phyloP scores from a whole-genome alignment of 2,888 invertebrate genomes.

The Eledona agricola region DNA sequence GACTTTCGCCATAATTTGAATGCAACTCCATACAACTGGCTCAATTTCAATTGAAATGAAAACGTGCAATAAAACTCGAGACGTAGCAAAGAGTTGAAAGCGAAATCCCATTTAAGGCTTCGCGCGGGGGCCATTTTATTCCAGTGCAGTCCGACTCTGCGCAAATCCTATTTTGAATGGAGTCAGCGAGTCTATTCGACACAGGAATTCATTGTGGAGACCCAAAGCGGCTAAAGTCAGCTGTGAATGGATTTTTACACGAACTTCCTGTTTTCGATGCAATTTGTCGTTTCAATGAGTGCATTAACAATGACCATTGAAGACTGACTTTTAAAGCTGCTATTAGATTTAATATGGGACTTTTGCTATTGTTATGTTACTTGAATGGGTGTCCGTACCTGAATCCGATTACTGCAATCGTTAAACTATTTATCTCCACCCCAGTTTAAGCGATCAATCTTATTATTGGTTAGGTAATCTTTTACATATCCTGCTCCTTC shows the following conservation, averaged over 20 bases:
- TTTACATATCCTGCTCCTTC: slow-evolving; percentile 46
- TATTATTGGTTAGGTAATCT: slow-evolving; percentile 38
- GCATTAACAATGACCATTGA: slow-evolving; percentile 60
- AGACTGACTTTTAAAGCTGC: slow-evolving; percentile 61
- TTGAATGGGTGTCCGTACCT: slow-evolving; percentile 49
- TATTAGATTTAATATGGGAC: slow-evolving; percentile 62
- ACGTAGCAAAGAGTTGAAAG: no score
- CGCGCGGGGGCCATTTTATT: no score
- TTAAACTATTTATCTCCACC: slow-evolving; percentile 51
- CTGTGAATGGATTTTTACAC: slow-evolving; percentile 60
- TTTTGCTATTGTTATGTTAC: slow-evolving; percentile 38
- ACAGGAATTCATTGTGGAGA: slow-evolving; percentile 59
- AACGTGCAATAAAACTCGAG: no score
- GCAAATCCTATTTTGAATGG: slow-evolving; percentile 57
- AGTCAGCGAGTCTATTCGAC: slow-evolving; percentile 58
- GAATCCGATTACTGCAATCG: slow-evolving; percentile 55
- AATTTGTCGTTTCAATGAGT: slow-evolving; percentile 62
- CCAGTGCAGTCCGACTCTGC: slow-evolving; percentile 44
- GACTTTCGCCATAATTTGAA: no score
- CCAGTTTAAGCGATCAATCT: slow-evolving; percentile 38
- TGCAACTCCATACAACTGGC: no score
- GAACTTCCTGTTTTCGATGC: slow-evolving; percentile 64
- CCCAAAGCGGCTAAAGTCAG: slow-evolving; percentile 57
- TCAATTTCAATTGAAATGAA: no score
- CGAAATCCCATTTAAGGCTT: no score